Percentiles rank a stretch among this genome's conserved stretches.
These are phyloP conservation scores for Panagrolaimus sp. DNA, from an alignment of 1,140 invertebrate genomes.

Conservation along the genomic window DNA sequence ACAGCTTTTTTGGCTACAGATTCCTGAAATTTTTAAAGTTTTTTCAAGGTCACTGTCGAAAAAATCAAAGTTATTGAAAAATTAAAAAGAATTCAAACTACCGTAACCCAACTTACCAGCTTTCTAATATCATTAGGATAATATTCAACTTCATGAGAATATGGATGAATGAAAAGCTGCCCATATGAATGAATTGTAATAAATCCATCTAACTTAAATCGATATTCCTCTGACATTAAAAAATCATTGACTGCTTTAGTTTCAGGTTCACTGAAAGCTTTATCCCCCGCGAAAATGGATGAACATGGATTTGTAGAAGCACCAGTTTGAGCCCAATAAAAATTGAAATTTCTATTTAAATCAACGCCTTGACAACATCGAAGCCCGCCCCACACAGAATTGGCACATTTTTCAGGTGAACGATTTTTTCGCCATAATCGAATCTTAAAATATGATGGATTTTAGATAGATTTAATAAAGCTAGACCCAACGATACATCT, in stretches of 20 bases:
- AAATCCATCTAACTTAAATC: conserved; percentile 39
- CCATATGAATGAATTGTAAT: conserved; percentile 49
- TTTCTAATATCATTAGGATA: conserved; percentile 44
- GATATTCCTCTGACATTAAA: conserved; percentile 30
- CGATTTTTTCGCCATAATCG: conserved; percentile 56
- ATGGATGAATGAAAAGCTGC: conserved; percentile 49
- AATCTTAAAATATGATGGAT: neutral
- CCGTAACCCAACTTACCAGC: conserved; percentile 20
- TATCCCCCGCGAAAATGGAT: conserved; percentile 50
- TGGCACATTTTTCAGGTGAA: conserved; percentile 50
- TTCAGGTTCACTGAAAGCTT: conserved; percentile 56
- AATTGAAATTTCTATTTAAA: conserved; percentile 56
- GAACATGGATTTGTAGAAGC: conserved; percentile 54
- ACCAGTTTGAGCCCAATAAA: conserved; percentile 56
- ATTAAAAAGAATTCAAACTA: too few relatives aligned
- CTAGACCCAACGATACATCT: conserved; percentile 19
- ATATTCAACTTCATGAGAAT: conserved; percentile 30
- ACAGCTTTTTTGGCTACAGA: conserved; percentile 41
- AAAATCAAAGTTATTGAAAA: too few relatives aligned
- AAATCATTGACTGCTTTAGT: conserved; percentile 44
- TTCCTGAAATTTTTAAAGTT: conserved; percentile 18
- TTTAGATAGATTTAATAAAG: too few relatives aligned
- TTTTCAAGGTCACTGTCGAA: neutral
- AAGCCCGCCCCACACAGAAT: conserved; percentile 47
- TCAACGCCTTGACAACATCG: conserved; percentile 55